Evolutionary conservation across 1,140 invertebrate genomes (phyloP).

Genomic region (Drosophila kurseongensis): DNA sequence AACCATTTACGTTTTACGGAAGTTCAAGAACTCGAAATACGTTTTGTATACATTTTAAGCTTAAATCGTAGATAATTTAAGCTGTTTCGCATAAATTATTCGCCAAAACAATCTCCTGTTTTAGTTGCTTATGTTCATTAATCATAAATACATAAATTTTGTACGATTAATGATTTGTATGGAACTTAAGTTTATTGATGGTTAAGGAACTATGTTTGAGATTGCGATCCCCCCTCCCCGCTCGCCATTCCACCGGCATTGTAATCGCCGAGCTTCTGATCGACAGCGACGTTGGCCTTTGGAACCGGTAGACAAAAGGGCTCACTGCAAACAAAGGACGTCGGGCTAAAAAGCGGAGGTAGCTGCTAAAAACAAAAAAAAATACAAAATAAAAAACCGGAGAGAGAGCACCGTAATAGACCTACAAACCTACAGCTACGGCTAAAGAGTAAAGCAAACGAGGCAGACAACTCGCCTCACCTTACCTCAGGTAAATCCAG

Average conservation of each 20-base stretch:
- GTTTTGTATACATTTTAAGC: background rate
- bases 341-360: constrained; percentile 44
- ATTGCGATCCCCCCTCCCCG: constrained; percentile 1
- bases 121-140: background rate
- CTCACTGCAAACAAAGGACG: constrained; percentile 57
- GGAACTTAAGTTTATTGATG: constrained; percentile 16
- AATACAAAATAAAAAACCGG: constrained; percentile 1
- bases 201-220: constrained; percentile 6
- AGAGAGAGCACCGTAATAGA: constrained; percentile 62
- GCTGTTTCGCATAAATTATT: background rate
- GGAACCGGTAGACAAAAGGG: constrained; percentile 67
- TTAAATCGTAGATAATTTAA: too few species aligned
- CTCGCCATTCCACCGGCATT: constrained; percentile 13
- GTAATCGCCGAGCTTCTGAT: constrained; percentile 55
- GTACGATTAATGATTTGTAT: background rate
- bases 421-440: constrained; percentile 71
- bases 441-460: constrained; percentile 45
- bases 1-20: too few species aligned
- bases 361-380: background rate
- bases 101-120: background rate
- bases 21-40: background rate
- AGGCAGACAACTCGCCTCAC: constrained; percentile 43
- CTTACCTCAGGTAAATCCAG: constrained; percentile 53
- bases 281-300: constrained; percentile 54
- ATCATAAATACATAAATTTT: background rate